Base-by-base conservation (phyloP, 2,113 vertebrate genomes). In the Mola mola region DNA sequence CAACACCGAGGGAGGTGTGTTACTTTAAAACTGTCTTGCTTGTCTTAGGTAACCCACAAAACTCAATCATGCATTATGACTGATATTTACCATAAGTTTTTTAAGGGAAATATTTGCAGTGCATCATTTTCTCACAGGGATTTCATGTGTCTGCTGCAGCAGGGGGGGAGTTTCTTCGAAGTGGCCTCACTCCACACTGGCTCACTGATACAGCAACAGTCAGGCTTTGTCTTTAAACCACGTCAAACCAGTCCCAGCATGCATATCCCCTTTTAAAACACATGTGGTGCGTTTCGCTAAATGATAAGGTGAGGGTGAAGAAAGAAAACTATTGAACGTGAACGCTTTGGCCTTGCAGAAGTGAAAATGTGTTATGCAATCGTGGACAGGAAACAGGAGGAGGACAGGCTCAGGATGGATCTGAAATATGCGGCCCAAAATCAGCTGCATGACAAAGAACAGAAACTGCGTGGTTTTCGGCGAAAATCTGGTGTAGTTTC, bases 301-400 rank as follows among this genome's bases (percentile, higher is more conserved):
- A 33, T 40, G 21, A 29, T 22, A 19, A 12, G 16, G 34, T 46
- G 33, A 19, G 37, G 19, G 41, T 1, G 33, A 48, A 57, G 2
- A 62, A 50, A 55, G 21, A 26, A 36, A 36, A 55, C 34, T 22
- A n/a, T 44, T 61, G 46, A 48, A 12, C 22, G 3, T n/a, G 41
- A 49, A 52, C 29, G 48, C 20, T 42, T 36, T 7, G 10, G 40
- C 21, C 31, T 68, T 43, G 75, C 69, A 82, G 75, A 79, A 82
- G 78, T 69, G 48, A 72, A 28, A 84, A 26, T 34, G 31, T 46
- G 43, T 88, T 87, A 64, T 53, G 82, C 60, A 88, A 87, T 58
- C 37, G 13, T 26, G 53, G 28, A 66, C 59, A 88, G 86, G 82
- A 88, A 86, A 68, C 42, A 25, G 63, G 47, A 59, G 81, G 72